These are phyloP conservation scores for Neodontobutis hainanensis DNA, from an alignment of 2,113 vertebrate genomes.

Conservation along the genomic window DNA sequence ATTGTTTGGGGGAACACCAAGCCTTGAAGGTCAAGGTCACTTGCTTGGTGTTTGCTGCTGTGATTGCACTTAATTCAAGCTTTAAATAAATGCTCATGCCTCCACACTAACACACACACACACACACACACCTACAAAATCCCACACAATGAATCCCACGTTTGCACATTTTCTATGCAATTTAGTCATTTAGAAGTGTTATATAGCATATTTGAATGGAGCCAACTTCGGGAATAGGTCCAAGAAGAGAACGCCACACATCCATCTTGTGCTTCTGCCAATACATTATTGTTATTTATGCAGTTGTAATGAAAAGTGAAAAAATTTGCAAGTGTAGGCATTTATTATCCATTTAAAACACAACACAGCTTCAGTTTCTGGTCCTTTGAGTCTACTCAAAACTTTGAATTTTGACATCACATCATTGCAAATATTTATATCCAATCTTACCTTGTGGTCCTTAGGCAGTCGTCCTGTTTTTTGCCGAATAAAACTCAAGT, in stretches of 20 bases:
- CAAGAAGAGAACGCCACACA: conserved; percentile 16
- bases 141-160: background rate
- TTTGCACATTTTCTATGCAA: conserved; percentile 23
- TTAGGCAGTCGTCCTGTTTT: no score
- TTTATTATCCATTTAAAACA: conserved; percentile 24
- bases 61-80: conserved; percentile 50
- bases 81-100: conserved; percentile 21
- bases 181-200: conserved; percentile 20
- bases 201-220: conserved; percentile 4
- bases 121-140: conserved; percentile 16
- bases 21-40: conserved; percentile 45
- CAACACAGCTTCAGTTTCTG: conserved; percentile 20
- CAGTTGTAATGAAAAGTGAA: conserved; percentile 6
- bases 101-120: background rate
- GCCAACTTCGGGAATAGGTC: conserved; percentile 24
- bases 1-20: conserved; percentile 44
- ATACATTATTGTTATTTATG: conserved; percentile 18
- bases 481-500: background rate
- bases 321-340: conserved; percentile 11
- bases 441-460: background rate
- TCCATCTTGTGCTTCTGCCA: conserved; percentile 40
- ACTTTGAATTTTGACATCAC: background rate
- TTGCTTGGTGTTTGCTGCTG: conserved; percentile 11
- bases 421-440: conserved; percentile 2
- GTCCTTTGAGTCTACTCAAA: conserved; percentile 6